Evolutionary conservation across 2,888 invertebrate species (phyloP).

Genomic region (Leucoptera coffeella): DNA sequence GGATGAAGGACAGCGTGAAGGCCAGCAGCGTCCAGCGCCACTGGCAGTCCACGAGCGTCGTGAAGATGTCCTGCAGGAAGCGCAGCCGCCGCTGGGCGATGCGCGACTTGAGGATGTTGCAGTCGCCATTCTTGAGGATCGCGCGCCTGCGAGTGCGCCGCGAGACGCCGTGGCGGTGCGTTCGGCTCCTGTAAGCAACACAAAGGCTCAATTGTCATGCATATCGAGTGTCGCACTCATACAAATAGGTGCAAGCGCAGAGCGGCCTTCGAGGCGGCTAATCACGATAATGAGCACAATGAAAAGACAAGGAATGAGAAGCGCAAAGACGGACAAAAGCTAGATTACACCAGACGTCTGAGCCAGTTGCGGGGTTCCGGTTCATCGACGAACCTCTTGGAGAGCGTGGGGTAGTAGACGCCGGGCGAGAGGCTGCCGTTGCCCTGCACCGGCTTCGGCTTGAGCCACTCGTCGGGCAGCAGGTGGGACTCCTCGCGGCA

Average conservation of each 20-base stretch:
- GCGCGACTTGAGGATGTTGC: slow-evolving; percentile 87
- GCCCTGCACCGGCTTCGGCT: slow-evolving; percentile 29
- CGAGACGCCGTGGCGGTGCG: slow-evolving; percentile 60
- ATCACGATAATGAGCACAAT: not conserved
- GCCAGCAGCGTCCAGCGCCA: slow-evolving; percentile 90
- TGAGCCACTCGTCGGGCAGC: slow-evolving; percentile 44
- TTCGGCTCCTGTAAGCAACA: slow-evolving; percentile 59
- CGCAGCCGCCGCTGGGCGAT: slow-evolving; percentile 75
- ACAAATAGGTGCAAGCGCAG: too few relatives aligned
- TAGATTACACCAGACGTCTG: not conserved
- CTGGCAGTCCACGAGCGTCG: slow-evolving; percentile 83
- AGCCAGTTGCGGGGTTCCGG: not conserved
- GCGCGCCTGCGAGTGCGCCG: slow-evolving; percentile 75
- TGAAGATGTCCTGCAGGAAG: slow-evolving; percentile 77
- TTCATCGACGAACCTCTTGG: slow-evolving; percentile 49
- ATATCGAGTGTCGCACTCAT: not conserved
- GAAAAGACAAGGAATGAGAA: not conserved
- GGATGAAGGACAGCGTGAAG: slow-evolving; percentile 78
- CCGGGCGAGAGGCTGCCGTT: slow-evolving; percentile 47
- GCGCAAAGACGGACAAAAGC: not conserved
- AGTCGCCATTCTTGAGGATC: slow-evolving; percentile 92
- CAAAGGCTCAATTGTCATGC: not conserved
- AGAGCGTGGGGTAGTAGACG: slow-evolving; percentile 36
- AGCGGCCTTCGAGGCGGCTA: too few relatives aligned
- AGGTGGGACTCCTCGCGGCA: slow-evolving; percentile 43